Evolutionary conservation across 2,113 vertebrate genomes (phyloP), one percentile per base, ranked within the genome.

Genomic region (Myiozetetes cayanensis): DNA sequence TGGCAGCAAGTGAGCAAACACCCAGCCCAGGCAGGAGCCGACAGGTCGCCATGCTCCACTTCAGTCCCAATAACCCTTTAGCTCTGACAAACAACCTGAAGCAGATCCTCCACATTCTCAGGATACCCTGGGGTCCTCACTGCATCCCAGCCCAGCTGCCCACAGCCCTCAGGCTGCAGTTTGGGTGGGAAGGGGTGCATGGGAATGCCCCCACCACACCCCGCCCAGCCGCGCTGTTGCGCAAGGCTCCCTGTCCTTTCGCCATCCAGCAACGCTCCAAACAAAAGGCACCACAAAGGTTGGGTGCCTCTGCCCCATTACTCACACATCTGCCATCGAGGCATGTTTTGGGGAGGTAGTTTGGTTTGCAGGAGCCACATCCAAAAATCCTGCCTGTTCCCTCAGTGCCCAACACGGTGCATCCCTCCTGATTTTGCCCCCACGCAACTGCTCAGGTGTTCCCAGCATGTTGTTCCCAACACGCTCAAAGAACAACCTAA

Each of bases 341-440:
- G 66, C 1, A 0, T 5, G 24, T 31, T 66, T 35, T 9, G 1
- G 68, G 20, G 15, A 72, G 47, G 53, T 46, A 44, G 23, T 8
- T 31, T 2, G 0, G 14, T 61, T 59, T 18, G 21, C 4, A 59
- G 43, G n/a, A 73, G 31, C 63, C 2, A 0, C 3, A 61, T 55
- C 75, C 59, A 24, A 44, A 91, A 76, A 46, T 39, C n/a, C 77
- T 85, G 61, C 56, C 55, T 9, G 25, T 44, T 56, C n/a, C n/a
- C 46, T n/a, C 25, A 3, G 31, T 3, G 0, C 61, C 25, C 4
- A 2, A 6, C 4, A 13, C 0, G 0, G 8, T 5, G 22, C 35
- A 23, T 25, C 47, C n/a, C 62, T n/a, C 47, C 39, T 4, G 10
- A 2, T 6, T 46, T 18, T 9, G 9, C 4, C 8, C 6, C 23